These are phyloP conservation scores for Timandra comae DNA, from an alignment of 2,888 invertebrate species.

Conservation along the genomic window DNA sequence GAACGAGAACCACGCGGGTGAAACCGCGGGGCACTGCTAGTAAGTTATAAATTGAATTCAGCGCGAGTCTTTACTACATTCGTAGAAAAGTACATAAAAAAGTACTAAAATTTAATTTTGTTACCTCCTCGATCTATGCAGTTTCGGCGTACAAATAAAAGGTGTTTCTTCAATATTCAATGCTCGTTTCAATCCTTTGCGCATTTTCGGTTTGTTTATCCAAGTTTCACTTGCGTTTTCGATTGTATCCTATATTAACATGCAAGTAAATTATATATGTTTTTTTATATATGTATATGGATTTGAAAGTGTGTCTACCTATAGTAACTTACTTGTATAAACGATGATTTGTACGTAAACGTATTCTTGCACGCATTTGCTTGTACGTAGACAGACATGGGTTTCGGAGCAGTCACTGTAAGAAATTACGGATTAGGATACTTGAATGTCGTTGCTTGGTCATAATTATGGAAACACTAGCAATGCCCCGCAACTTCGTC, in stretches of 20 bases:
- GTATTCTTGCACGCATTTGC: slow-evolving; percentile 57
- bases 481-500: too few relatives aligned
- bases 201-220: slow-evolving; percentile 54
- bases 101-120: background rate
- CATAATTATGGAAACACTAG: too few relatives aligned
- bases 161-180: slow-evolving; percentile 75
- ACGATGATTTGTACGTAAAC: slow-evolving; percentile 66
- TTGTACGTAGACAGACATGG: slow-evolving; percentile 78
- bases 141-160: slow-evolving; percentile 78
- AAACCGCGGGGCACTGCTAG: too few relatives aligned
- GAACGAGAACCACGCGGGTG: too few relatives aligned
- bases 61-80: too few relatives aligned
- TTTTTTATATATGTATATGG: background rate
- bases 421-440: slow-evolving; percentile 24
- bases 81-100: background rate
- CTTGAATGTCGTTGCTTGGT: too few relatives aligned
- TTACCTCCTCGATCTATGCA: slow-evolving; percentile 49
- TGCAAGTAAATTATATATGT: slow-evolving; percentile 2
- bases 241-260: slow-evolving; percentile 56
- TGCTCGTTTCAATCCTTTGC: slow-evolving; percentile 57
- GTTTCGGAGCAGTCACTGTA: slow-evolving; percentile 73
- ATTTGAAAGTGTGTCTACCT: too few relatives aligned
- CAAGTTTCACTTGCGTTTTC: slow-evolving; percentile 65
- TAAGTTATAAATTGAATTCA: too few relatives aligned
- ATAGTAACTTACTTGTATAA: slow-evolving; percentile 56